Base-by-base conservation (phyloP, 2,113 vertebrate genomes). In the Origma solitaria region DNA sequence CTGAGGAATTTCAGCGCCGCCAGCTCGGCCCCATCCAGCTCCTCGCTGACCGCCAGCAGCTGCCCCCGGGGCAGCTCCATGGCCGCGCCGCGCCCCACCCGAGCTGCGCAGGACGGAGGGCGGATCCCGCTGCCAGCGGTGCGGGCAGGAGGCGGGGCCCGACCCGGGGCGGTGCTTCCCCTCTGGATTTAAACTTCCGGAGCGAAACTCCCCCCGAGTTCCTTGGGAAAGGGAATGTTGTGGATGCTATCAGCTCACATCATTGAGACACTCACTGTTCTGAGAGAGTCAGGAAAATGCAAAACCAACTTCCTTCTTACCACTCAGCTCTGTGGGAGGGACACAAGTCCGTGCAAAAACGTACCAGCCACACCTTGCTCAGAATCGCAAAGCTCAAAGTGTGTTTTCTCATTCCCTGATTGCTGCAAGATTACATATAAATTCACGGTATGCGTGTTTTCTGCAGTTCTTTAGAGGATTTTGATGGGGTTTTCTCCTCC, bases 1-100 rank as follows among this genome's bases (percentile, higher is more conserved):
- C 97, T 94, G 37, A 98, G 95, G 77, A 98, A 98, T 42, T 98
- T 98, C 28, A 98, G 88, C 25, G 90, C 90, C 5, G 28, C 88
- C 76, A 98, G 31, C 21, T 98, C 97, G 1, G 85, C 68, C 9
- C 51, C 68, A 37, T 2, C 85, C 64, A 98, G 88, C 17, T 95
- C 82, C 23, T 97, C 93, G 45, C 90, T 80, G 42, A 98, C 82
- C 0, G 22, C 10, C 50, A 95, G 56, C 62, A 95, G 82, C 79
- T 1, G 33, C 8, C 4, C 23, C 54, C 84, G 9, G 0, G 69
- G 47, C 8, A 80, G 14, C 62, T 38, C 96, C 96, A 96, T 95
- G 6, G 49, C 50, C 49, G 6, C 3, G 4, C 10, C 10, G 0
- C 33, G 21, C 47, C 22, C 47, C 28, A 11, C 47, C 22, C 47